These are phyloP conservation scores for Smittia aterrima DNA, from an alignment of 2,888 invertebrate species.

Conservation along the genomic window DNA sequence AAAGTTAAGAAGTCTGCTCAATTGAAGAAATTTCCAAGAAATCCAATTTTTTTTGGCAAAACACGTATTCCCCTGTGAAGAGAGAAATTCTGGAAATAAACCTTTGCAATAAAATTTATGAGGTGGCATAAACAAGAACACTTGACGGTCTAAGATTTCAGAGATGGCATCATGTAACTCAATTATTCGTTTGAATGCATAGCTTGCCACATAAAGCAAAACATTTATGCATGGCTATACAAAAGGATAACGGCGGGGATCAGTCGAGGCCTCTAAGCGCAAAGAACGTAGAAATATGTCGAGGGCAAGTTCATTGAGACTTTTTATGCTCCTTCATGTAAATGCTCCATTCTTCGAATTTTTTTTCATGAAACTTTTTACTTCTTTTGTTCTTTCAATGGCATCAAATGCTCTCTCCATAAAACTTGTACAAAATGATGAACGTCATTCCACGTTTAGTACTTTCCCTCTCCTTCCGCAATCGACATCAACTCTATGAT, in stretches of 20 bases:
- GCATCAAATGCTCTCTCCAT: not conserved
- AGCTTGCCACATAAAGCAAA: not conserved
- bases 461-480: not conserved
- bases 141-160: not conserved
- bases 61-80: too few species aligned
- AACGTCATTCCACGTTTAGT: not conserved
- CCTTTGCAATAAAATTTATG: not conserved
- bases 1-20: too few species aligned
- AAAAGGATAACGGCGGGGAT: conserved; percentile 12
- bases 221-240: not conserved
- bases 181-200: not conserved
- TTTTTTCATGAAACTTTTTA: not conserved
- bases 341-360: not conserved
- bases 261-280: not conserved
- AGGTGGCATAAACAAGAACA: not conserved
- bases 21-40: too few species aligned
- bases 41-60: too few species aligned
- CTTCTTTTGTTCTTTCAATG: not conserved
- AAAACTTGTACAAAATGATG: not conserved
- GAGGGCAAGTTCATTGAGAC: conserved; percentile 26
- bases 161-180: conserved; percentile 12
- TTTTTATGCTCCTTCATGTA: conserved; percentile 6
- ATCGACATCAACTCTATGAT: not conserved
- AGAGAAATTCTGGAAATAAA: not conserved
- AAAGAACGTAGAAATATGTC: not conserved